phyloP scores from a whole-genome alignment of 2,888 invertebrate genomes.

The Lymantria monacha region DNA sequence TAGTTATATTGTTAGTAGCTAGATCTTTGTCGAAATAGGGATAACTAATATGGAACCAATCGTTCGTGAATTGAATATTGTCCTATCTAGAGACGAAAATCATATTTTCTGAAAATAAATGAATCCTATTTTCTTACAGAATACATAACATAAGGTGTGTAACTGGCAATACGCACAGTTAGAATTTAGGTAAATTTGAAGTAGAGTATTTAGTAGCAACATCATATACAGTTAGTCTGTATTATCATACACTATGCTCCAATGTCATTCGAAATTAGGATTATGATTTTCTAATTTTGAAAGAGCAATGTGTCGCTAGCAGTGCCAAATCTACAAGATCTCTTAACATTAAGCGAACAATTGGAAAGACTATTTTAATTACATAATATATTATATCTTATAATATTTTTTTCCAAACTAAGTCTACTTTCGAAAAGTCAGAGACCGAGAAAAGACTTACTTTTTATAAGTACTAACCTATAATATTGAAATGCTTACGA shows the following conservation, averaged over 20 bases:
- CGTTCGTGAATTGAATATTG: constrained; percentile 63
- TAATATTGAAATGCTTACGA: too few species aligned
- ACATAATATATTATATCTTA: constrained; percentile 27
- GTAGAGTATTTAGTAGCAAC: constrained; percentile 41
- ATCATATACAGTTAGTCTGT: constrained; percentile 30
- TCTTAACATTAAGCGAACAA: constrained; percentile 33
- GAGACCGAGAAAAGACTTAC: too few species aligned
- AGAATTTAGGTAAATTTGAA: constrained; percentile 46
- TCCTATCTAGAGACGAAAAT: constrained; percentile 58
- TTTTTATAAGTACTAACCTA: too few species aligned
- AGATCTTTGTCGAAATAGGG: constrained; percentile 56
- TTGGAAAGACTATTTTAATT: constrained; percentile 35
- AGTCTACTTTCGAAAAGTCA: too few species aligned
- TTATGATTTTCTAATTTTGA: constrained; percentile 15
- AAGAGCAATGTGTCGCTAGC: constrained; percentile 46
- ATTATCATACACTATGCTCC: constrained; percentile 33
- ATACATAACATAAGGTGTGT: constrained; percentile 68
- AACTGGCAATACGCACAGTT: constrained; percentile 74
- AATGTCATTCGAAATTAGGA: constrained; percentile 29
- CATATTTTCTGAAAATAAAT: constrained; percentile 76
- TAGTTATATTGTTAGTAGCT: constrained; percentile 64
- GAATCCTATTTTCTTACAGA: constrained; percentile 78
- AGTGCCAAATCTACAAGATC: constrained; percentile 68
- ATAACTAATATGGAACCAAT: constrained; percentile 61
- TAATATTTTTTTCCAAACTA: too few species aligned